These are phyloP conservation scores for Pasiphila rectangulata DNA, from an alignment of 2,888 invertebrate genomes.

Conservation along the genomic window DNA sequence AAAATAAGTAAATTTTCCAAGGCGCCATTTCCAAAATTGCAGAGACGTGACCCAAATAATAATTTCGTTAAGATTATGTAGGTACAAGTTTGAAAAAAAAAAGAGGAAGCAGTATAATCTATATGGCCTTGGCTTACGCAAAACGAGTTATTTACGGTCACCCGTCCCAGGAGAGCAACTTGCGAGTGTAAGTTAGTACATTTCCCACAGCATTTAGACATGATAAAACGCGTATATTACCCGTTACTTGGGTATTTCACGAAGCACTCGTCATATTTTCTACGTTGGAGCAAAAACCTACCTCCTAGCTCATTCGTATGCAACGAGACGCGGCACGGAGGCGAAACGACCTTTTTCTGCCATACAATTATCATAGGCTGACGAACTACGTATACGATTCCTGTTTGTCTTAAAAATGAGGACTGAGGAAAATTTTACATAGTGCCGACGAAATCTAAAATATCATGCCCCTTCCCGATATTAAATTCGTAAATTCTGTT, in stretches of 20 bases:
- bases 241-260: conserved; percentile 4
- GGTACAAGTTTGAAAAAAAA: too few species aligned
- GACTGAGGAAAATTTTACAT: neutral
- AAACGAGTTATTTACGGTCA: neutral
- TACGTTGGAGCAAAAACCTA: conserved; percentile 1
- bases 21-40: too few species aligned
- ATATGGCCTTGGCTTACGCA: neutral
- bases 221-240: neutral
- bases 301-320: conserved; percentile 18
- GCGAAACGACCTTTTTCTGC: conserved; percentile 15
- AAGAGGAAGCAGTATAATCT: neutral
- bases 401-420: neutral
- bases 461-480: too few species aligned
- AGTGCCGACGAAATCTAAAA: too few species aligned
- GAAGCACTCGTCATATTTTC: conserved; percentile 4
- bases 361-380: conserved; percentile 15
- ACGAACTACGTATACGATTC: conserved; percentile 6
- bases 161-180: neutral
- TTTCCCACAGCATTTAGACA: neutral
- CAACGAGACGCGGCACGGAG: conserved; percentile 5
- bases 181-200: neutral
- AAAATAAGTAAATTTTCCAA: too few species aligned
- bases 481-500: too few species aligned
- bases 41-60: too few species aligned
- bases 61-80: too few species aligned